Conservation (phyloP, 2,113 vertebrate genomes). For the Nothocercus julius region DNA sequence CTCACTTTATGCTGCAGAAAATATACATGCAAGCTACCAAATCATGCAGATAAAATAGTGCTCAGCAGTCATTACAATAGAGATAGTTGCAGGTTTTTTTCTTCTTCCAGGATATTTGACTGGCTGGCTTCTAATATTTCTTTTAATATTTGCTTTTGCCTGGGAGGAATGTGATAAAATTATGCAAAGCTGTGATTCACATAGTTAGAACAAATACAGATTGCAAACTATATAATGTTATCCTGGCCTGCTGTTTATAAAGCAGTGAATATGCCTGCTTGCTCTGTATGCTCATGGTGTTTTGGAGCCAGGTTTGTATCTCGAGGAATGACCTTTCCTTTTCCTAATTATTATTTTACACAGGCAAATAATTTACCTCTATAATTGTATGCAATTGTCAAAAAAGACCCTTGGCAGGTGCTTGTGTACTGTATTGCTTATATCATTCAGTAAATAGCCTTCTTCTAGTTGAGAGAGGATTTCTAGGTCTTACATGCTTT, state of each 20-base stretch:
- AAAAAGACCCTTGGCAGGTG: conserved; percentile 42
- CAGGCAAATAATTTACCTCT: conserved; percentile 60
- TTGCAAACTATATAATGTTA: conserved; percentile 70
- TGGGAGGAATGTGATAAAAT: conserved; percentile 69
- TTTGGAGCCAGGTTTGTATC: conserved; percentile 41
- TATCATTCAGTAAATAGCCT: not conserved
- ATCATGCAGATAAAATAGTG: conserved; percentile 16
- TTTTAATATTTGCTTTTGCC: conserved; percentile 68
- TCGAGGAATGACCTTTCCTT: conserved; percentile 48
- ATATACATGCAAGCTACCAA: not conserved
- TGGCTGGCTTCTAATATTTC: conserved; percentile 61
- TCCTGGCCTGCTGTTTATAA: conserved; percentile 62
- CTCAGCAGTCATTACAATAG: conserved; percentile 8
- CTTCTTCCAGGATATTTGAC: conserved; percentile 50
- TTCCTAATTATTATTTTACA: conserved; percentile 65
- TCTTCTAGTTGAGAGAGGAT: not conserved
- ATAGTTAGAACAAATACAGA: conserved; percentile 65
- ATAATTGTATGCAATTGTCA: conserved; percentile 33
- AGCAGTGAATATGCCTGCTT: conserved; percentile 59
- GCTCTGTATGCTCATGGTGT: conserved; percentile 46
- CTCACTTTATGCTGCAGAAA: not conserved
- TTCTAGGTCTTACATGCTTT: not conserved
- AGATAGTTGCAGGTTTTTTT: not conserved
- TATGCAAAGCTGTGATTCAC: conserved; percentile 72
- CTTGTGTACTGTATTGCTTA: not conserved